phyloP scores from a whole-genome alignment of 1,140 invertebrate species.

The Saxidomus purpurata region DNA sequence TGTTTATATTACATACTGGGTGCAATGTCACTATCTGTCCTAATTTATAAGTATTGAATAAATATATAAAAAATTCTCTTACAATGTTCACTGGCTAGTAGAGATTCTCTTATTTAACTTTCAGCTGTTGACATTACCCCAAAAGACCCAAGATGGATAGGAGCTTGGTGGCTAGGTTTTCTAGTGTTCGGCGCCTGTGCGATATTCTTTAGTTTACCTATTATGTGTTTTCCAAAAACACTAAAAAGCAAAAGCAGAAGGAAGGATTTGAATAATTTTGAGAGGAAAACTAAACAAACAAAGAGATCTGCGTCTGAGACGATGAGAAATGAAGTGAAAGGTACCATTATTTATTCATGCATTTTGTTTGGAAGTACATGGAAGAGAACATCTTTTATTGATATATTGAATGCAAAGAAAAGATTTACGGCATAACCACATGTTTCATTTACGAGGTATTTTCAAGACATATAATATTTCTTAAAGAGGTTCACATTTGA shows the following conservation, averaged over 20 bases:
- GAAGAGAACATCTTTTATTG: too few species aligned
- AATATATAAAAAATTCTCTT: too few species aligned
- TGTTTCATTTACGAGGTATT: background rate
- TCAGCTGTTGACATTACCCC: slow-evolving; percentile 70
- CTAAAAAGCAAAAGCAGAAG: slow-evolving; percentile 87
- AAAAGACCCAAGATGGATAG: slow-evolving; percentile 90
- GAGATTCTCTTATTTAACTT: too few species aligned
- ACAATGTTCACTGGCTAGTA: too few species aligned
- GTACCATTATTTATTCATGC: too few species aligned
- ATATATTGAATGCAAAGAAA: background rate
- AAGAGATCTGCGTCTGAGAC: background rate
- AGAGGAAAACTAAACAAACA: background rate
- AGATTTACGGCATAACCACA: background rate
- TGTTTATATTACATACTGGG: too few species aligned
- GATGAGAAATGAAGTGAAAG: slow-evolving; percentile 8
- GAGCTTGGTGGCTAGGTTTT: slow-evolving; percentile 98
- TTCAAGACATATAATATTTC: background rate
- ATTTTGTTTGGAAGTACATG: too few species aligned
- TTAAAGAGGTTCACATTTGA: too few species aligned
- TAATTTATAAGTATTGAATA: too few species aligned
- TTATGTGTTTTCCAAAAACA: slow-evolving; percentile 92
- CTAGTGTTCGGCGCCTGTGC: slow-evolving; percentile 93
- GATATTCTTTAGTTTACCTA: slow-evolving; percentile 93
- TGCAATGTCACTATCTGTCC: too few species aligned
- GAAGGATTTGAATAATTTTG: background rate